Conservation (phyloP, 2,113 vertebrate species). For the Vimba vimba region DNA sequence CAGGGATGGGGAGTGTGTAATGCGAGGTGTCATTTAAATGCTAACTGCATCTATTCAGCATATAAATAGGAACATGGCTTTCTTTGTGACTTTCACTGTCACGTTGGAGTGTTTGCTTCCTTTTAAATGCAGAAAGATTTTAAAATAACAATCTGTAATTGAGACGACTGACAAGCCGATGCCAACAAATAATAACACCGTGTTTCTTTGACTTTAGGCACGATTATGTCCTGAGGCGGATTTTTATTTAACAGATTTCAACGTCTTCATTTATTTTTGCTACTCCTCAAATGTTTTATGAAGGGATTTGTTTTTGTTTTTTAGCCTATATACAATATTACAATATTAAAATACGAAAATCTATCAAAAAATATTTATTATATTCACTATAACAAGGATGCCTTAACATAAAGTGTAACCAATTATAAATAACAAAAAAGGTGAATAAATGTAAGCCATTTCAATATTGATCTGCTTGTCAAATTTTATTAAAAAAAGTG, state of each 20-base stretch:
- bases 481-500: not conserved
- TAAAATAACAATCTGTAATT: constrained; percentile 25
- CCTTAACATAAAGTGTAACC: not conserved
- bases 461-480: not conserved
- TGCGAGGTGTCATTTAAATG: not conserved
- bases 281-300: not conserved
- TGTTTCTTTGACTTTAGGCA: not conserved
- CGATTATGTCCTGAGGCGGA: not conserved
- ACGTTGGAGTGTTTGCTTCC: not conserved
- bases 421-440: no score
- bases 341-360: not conserved
- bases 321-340: not conserved
- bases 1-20: not conserved
- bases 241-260: not conserved
- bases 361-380: not conserved
- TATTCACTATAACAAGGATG: not conserved
- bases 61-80: constrained; percentile 15
- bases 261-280: not conserved
- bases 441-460: not conserved
- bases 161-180: not conserved
- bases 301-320: not conserved
- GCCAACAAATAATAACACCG: not conserved
- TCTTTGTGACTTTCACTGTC: constrained; percentile 12
- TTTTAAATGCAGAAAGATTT: constrained; percentile 3
- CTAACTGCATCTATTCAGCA: not conserved